Conservation (phyloP, 2,113 vertebrate species). For the Hydrochoerus hydrochaeris region DNA sequence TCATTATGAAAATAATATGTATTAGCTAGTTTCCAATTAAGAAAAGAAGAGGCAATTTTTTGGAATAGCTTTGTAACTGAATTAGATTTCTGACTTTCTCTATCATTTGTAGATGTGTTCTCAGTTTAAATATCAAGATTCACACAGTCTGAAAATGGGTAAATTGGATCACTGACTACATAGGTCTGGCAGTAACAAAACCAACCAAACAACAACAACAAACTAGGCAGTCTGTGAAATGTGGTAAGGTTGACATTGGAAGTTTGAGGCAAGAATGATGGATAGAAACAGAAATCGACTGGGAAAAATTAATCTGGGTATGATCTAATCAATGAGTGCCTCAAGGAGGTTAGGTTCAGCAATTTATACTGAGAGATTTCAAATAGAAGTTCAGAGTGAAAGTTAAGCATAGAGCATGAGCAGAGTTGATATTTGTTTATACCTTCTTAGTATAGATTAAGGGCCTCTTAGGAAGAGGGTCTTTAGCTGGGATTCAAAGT, state of each 20-base stretch:
- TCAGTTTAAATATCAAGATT: neutral
- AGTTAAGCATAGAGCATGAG: neutral
- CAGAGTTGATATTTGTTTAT: slow-evolving; percentile 17
- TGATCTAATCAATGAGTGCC: neutral
- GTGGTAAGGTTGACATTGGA: neutral
- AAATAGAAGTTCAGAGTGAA: neutral
- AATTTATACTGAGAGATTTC: neutral
- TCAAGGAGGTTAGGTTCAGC: neutral
- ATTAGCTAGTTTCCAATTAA: neutral
- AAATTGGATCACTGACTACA: neutral
- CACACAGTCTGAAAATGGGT: neutral
- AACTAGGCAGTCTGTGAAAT: neutral
- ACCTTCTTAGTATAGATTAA: neutral
- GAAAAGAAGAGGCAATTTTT: neutral
- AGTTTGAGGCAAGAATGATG: neutral
- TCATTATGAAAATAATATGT: neutral
- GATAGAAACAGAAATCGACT: neutral
- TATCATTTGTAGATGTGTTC: neutral
- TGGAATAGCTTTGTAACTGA: neutral
- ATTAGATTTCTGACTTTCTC: neutral
- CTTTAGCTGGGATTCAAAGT: neutral
- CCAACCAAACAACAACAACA: neutral
- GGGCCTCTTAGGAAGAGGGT: neutral
- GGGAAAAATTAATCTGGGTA: neutral
- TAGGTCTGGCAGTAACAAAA: neutral